phyloP scores from a whole-genome alignment of 2,113 vertebrate species.

The Xenotilapia leptura region DNA sequence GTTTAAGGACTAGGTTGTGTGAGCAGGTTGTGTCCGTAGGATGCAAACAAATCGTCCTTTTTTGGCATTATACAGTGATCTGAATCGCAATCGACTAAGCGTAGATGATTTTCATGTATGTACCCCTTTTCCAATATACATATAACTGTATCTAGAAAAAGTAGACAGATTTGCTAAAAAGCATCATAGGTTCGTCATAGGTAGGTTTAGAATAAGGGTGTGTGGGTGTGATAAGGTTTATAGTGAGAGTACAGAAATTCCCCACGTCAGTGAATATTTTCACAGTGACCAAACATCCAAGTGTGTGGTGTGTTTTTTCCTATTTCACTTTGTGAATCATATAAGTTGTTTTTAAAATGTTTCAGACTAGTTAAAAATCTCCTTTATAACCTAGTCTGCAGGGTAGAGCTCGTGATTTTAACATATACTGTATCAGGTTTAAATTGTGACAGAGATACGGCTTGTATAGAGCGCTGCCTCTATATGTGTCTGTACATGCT shows the following conservation, averaged over 20 bases:
- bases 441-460: neutral
- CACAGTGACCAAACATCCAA: neutral
- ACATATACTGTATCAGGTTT: neutral
- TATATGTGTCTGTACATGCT: constrained; percentile 29
- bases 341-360: neutral
- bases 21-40: neutral
- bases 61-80: neutral
- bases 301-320: neutral
- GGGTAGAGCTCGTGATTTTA: neutral
- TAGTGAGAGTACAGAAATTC: neutral
- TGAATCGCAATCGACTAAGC: neutral
- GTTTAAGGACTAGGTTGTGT: neutral
- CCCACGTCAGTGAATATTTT: neutral
- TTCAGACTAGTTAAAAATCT: neutral
- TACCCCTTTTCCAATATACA: neutral
- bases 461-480: neutral
- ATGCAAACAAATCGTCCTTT: neutral
- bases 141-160: neutral
- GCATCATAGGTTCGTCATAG: neutral
- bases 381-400: neutral
- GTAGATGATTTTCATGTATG: neutral
- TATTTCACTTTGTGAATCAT: neutral
- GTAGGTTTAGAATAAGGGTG: neutral
- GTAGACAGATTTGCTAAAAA: neutral
- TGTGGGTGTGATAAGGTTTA: neutral